Evolutionary conservation across 2,113 vertebrate species (phyloP), one percentile per base, ranked within the genome.

Genomic region (Microtus pennsylvanicus): DNA sequence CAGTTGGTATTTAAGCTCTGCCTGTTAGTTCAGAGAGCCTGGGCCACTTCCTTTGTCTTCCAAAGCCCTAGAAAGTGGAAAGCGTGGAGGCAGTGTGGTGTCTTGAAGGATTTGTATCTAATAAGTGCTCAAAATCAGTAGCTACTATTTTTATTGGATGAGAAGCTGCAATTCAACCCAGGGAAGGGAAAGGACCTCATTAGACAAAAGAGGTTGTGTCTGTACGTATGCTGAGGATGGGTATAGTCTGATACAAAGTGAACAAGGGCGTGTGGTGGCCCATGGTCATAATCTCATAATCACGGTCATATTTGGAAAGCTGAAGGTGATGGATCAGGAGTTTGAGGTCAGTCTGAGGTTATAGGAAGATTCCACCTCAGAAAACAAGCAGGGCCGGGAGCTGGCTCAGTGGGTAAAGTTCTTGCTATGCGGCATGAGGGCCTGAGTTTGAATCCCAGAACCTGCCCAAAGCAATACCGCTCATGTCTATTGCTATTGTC

Each of bases 111-210:
- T 88, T 82, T 90, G 81, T 63, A 22, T 52, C 2, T 45, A 93
- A 76, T 1, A 80, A 63, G 45, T 6, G 35, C 38, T 88, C 5
- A 19, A 67, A 94, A 89, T 89, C 88, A 91, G 74, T 50, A 89
- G 74, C 78, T 90, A 42, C 77, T 52, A n/a, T 83, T 97, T 93
- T 87, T 90, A 87, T 75, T 50, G 30, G 22, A 78, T 93, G 81
- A 91, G 83, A 93, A 38, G 28, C 82, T 89, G 63, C 86, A 69
- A 89, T 67, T 81, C 45, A 70, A 26, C 11, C 45, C 2, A 4
- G 26, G 16, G 12, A 42, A 38, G 19, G 76, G n/a, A 77, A 85
- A 72, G 70, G 58, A 0, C 6, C 50, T 10, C 22, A 14, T 26
- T n/a, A 42, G 47, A 26, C 55, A 22, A 45, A 65, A 1, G 19